Evolutionary conservation across 1,140 invertebrate genomes (phyloP).

Genomic region (Aphis craccivora): DNA sequence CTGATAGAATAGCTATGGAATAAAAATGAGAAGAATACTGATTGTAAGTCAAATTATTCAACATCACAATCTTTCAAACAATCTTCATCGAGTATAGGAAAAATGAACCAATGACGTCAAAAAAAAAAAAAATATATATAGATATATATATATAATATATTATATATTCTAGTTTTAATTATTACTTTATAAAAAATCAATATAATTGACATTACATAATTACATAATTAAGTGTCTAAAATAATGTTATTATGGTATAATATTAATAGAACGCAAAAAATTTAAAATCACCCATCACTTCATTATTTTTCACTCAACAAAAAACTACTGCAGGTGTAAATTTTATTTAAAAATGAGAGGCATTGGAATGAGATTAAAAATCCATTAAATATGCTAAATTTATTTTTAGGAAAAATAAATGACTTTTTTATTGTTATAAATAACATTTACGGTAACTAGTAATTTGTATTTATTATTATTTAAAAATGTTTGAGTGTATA

Average conservation of each 20-base stretch:
- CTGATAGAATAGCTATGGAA: not conserved
- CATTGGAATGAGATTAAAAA: not conserved
- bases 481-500: not conserved
- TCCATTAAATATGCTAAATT: not conserved
- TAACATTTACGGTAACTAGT: not conserved
- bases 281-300: not conserved
- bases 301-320: not conserved
- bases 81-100: not conserved
- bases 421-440: not conserved
- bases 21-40: not conserved
- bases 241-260: not conserved
- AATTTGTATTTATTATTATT: slow-evolving; percentile 1
- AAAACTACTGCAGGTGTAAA: not conserved
- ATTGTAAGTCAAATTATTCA: not conserved
- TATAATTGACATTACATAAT: not conserved
- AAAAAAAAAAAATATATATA: too few species aligned
- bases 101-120: not conserved
- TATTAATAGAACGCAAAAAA: not conserved
- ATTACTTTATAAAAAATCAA: not conserved
- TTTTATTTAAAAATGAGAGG: not conserved
- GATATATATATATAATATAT: too few species aligned
- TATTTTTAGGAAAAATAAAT: not conserved
- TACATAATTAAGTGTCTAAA: not conserved
- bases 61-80: not conserved
- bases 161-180: not conserved